Conservation (phyloP, 2,797 vertebrate species). For the Scomberomorus guttatus region DNA sequence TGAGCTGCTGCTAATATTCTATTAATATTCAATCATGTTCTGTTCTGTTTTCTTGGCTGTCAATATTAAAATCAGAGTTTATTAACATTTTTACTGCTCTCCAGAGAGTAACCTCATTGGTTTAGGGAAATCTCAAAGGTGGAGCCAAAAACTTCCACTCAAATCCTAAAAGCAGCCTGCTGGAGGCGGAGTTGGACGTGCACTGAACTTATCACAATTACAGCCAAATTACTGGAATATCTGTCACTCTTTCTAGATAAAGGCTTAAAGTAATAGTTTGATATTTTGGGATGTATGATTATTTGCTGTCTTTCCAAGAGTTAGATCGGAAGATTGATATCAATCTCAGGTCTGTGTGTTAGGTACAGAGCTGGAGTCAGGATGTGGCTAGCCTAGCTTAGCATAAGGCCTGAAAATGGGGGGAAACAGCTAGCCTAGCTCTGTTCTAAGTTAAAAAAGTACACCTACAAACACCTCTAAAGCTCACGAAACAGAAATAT, state of each 20-base stretch:
- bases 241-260: neutral
- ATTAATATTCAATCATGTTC: slow-evolving; percentile 32
- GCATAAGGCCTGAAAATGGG: neutral
- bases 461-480: neutral
- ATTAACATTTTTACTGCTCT: slow-evolving; percentile 5
- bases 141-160: neutral
- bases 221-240: neutral
- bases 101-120: slow-evolving; percentile 2
- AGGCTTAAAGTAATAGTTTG: neutral
- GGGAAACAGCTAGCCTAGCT: neutral
- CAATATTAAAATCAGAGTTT: slow-evolving; percentile 30
- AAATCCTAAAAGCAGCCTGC: neutral
- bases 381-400: neutral
- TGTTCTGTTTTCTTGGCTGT: slow-evolving; percentile 33
- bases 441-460: neutral
- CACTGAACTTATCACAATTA: neutral
- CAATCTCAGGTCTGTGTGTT: neutral
- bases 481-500: too few species aligned
- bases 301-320: neutral
- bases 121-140: neutral
- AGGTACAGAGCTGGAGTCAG: too few species aligned
- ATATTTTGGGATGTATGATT: neutral
- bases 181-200: neutral
- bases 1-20: slow-evolving; percentile 55
- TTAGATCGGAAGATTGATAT: neutral